These are phyloP conservation scores for Eunapius fragilis DNA, from an alignment of 37 sponge, comb jelly and placozoan species.

Conservation along the genomic window DNA sequence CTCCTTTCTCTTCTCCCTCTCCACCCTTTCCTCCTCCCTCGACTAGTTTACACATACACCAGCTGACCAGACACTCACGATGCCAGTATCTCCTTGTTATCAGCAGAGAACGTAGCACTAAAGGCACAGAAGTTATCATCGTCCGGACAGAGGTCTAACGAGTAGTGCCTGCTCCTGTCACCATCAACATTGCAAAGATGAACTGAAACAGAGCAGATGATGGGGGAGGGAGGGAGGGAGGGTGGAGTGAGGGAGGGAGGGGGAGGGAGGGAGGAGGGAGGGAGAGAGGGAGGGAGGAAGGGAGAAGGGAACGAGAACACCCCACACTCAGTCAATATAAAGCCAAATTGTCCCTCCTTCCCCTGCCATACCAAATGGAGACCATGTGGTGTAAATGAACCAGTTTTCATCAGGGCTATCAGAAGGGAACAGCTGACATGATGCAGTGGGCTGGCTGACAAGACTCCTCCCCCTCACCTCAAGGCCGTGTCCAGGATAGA, in stretches of 20 bases:
- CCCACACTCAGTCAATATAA: too few species aligned
- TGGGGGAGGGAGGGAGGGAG: too few species aligned
- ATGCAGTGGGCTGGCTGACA: too few species aligned
- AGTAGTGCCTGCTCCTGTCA: conserved; percentile 36
- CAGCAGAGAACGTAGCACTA: conserved; percentile 53
- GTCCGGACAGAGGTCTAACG: conserved; percentile 53
- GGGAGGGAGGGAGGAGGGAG: too few species aligned
- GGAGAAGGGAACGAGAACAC: too few species aligned
- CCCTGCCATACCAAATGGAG: conserved; percentile 48
- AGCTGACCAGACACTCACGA: conserved; percentile 49
- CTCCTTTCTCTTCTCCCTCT: too few species aligned
- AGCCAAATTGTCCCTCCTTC: too few species aligned
- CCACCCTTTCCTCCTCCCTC: too few species aligned
- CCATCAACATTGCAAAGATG: conserved; percentile 69
- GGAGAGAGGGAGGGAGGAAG: too few species aligned
- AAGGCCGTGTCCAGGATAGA: conserved; percentile 55
- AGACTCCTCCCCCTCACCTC: too few species aligned
- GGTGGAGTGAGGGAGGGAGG: too few species aligned
- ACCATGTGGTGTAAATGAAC: conserved; percentile 84
- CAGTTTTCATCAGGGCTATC: conserved; percentile 72
- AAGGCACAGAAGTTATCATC: conserved; percentile 58
- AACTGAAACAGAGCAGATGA: conserved; percentile 47
- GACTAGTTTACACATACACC: background rate
- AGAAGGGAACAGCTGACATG: background rate
- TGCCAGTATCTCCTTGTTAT: conserved; percentile 68